Conservation (phyloP, 1,140 invertebrate genomes). For the Papilio machaon region DNA sequence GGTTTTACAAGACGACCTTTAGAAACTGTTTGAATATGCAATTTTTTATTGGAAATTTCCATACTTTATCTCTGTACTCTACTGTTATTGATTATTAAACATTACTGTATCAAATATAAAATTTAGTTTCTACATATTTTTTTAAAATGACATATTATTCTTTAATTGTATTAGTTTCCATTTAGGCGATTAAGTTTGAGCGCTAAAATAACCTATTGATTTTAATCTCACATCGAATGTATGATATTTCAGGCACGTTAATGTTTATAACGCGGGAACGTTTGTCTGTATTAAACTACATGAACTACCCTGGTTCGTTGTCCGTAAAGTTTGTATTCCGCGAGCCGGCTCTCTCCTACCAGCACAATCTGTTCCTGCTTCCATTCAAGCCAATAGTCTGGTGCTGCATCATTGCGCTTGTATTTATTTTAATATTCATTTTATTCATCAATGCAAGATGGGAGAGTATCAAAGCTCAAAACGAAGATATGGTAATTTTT, state of each 20-base stretch:
- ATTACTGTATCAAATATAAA: no score
- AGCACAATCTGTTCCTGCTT: conserved; percentile 27
- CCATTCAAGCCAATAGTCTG: conserved; percentile 22
- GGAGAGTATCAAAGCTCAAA: conserved; percentile 14
- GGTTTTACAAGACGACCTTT: no score
- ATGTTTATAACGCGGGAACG: conserved; percentile 5
- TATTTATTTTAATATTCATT: conserved; percentile 15
- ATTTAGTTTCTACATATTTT: no score
- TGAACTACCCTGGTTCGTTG: conserved; percentile 3
- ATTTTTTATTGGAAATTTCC: no score
- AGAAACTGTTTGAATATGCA: no score
- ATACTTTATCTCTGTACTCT: no score
- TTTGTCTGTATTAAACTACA: conserved; percentile 2
- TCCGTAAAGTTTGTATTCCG: conserved; percentile 27
- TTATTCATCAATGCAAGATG: conserved; percentile 18
- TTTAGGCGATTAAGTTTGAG: no score
- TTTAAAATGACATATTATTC: no score
- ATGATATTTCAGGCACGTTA: background rate
- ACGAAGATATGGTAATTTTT: background rate
- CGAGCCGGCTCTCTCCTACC: conserved; percentile 21
- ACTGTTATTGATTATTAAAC: no score
- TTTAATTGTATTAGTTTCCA: no score
- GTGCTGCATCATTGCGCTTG: background rate
- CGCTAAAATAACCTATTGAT: no score
- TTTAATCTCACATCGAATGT: background rate